phyloP scores from a whole-genome alignment of 2,888 invertebrate genomes.

The Tryphoninae sp. region DNA sequence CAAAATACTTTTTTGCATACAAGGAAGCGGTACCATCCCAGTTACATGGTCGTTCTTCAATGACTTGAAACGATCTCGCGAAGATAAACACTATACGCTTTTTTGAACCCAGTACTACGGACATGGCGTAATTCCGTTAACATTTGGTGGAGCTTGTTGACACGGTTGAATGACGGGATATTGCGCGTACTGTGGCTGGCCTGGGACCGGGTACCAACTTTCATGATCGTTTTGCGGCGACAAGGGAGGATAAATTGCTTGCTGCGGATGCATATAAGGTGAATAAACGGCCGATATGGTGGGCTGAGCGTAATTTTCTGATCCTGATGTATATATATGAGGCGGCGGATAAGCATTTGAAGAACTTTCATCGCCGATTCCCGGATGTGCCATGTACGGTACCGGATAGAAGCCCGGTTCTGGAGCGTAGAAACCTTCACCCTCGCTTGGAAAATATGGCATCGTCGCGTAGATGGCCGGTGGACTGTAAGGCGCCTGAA shows the following conservation, averaged over 20 bases:
- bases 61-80: neutral
- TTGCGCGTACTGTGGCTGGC: constrained; percentile 71
- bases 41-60: neutral
- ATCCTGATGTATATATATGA: constrained; percentile 39
- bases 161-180: constrained; percentile 61
- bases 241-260: constrained; percentile 64
- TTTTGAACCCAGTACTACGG: constrained; percentile 25
- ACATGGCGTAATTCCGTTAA: constrained; percentile 26
- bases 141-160: constrained; percentile 44
- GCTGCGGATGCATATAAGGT: constrained; percentile 70
- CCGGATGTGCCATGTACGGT: constrained; percentile 70
- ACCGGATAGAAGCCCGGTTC: constrained; percentile 68
- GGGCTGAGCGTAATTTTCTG: constrained; percentile 58
- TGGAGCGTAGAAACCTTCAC: constrained; percentile 69
- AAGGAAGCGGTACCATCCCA: neutral
- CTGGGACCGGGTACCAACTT: constrained; percentile 73
- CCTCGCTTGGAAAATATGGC: constrained; percentile 68
- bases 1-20: neutral
- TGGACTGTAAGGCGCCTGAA: constrained; percentile 67
- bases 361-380: constrained; percentile 66
- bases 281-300: constrained; percentile 69
- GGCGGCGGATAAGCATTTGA: constrained; percentile 64
- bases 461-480: constrained; percentile 69
- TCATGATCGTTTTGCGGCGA: constrained; percentile 68
- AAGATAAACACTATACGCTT: neutral